phyloP scores from a whole-genome alignment of 2,797 vertebrate genomes.

The Chromis chromis region DNA sequence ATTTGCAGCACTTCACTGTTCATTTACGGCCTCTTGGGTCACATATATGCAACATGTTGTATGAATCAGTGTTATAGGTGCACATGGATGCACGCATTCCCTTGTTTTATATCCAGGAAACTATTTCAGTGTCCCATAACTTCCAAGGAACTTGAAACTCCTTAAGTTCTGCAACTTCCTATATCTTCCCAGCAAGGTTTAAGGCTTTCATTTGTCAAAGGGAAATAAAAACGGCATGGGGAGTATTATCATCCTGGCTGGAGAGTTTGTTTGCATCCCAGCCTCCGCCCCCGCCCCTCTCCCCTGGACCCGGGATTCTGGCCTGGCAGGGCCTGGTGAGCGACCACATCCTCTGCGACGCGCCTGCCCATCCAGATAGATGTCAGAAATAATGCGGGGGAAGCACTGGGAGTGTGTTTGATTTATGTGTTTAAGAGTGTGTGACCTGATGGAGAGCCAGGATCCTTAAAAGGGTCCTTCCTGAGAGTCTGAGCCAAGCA shows the following conservation, averaged over 20 bases:
- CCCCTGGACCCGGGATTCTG: constrained; percentile 37
- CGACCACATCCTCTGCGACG: constrained; percentile 65
- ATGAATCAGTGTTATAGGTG: constrained; percentile 38
- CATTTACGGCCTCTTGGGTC: constrained; percentile 30
- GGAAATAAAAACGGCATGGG: constrained; percentile 16
- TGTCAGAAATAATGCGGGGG: constrained; percentile 63
- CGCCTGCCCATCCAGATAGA: constrained; percentile 62
- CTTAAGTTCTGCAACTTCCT: constrained; percentile 45
- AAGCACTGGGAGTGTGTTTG: constrained; percentile 46
- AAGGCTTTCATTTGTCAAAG: constrained; percentile 43
- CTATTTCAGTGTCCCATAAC: constrained; percentile 39
- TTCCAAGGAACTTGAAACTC: constrained; percentile 52
- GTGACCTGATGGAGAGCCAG: constrained; percentile 58
- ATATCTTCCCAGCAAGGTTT: constrained; percentile 45
- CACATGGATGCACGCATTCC: constrained; percentile 28
- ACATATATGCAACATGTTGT: constrained; percentile 23
- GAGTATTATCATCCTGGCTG: constrained; percentile 48
- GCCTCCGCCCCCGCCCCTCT: constrained; percentile 26
- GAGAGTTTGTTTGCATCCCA: constrained; percentile 54
- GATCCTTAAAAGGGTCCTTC: constrained; percentile 57
- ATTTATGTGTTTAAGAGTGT: constrained; percentile 66
- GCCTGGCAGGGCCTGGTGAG: constrained; percentile 32
- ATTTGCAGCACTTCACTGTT: constrained; percentile 43
- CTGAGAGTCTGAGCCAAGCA: constrained; percentile 46
- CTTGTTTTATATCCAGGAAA: constrained; percentile 64